Conservation (phyloP, 2,113 vertebrate species). For the Gallinago paraguaiae region DNA sequence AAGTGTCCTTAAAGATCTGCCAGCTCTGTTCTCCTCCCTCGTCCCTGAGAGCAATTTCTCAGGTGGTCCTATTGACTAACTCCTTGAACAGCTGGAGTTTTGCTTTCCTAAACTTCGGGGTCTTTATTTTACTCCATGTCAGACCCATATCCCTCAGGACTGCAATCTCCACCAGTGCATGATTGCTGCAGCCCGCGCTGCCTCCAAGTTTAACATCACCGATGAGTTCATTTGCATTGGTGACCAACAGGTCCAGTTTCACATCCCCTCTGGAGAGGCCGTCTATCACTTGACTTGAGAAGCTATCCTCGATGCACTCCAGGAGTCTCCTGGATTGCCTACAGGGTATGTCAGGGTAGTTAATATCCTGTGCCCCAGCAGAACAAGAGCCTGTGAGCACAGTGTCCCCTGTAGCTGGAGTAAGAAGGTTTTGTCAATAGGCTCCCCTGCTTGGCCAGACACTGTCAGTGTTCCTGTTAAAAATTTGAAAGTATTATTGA, state of each 20-base stretch:
- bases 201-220: not conserved
- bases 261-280: not conserved
- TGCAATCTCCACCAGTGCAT: not conserved
- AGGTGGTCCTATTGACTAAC: not conserved
- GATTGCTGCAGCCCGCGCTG: not conserved
- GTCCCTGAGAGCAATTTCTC: too few species aligned
- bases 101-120: not conserved
- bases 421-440: not conserved
- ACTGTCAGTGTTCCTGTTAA: not conserved
- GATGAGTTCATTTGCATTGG: not conserved
- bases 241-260: not conserved
- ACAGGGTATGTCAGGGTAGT: not conserved
- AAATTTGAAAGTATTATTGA: not conserved
- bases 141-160: not conserved
- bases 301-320: not conserved
- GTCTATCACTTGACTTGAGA: not conserved
- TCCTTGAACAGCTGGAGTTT: not conserved
- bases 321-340: not conserved
- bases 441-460: not conserved
- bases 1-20: not conserved
- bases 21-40: not conserved
- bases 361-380: not conserved
- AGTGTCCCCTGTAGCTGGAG: not conserved
- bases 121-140: not conserved
- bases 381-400: not conserved